Evolutionary conservation across 2,888 invertebrate species (phyloP), one percentile per base, ranked within the genome.

Genomic region (Cylindroiulus punctatus): DNA sequence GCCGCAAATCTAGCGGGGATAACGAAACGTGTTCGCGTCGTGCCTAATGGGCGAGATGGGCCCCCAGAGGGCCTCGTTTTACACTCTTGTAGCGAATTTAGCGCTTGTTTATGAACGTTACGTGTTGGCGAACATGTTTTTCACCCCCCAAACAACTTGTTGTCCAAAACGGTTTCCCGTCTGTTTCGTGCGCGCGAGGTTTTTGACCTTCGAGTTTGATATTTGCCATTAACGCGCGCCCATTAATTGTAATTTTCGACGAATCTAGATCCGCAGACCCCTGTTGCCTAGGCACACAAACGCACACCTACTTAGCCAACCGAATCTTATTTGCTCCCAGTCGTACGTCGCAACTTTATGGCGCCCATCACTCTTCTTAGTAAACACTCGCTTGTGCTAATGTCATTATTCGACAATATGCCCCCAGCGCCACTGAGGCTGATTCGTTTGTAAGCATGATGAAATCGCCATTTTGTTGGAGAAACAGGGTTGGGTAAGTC

Each of bases 231-330:
- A 52, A 52, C 19, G 52, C 52, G 19, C 52, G n/a, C 52, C 52
- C 52, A 52, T 52, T 52, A 52, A 52, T 52, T 52, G n/a, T 52
- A 52, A 52, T 52, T 52, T 36, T 52, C 52, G 52, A 52, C 52
- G 52, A 52, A 52, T 52, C 52, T 52, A 19, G 52, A 52, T 52
- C 52, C 52, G 19, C 5, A 19, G 44, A 44, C 44, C 44, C 44
- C 44, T 10, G 52, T 52, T 52, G 52, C 52, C 52, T n/a, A 52
- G 52, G 52, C 52, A 52, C 52, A 52, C 52, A 52, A 52, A 52
- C 52, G 52, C 52, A 52, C 52, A 52, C 52, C 52, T 52, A 52
- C 52, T 52, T n/a, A 52, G 52, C 52, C 52, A 52, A 52, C 52
- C n/a, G 52, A 52, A 52, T 17, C 52, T n/a, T 52, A 52, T 52